Conservation (phyloP, 2,113 vertebrate genomes). For the Pelecanus crispus region DNA sequence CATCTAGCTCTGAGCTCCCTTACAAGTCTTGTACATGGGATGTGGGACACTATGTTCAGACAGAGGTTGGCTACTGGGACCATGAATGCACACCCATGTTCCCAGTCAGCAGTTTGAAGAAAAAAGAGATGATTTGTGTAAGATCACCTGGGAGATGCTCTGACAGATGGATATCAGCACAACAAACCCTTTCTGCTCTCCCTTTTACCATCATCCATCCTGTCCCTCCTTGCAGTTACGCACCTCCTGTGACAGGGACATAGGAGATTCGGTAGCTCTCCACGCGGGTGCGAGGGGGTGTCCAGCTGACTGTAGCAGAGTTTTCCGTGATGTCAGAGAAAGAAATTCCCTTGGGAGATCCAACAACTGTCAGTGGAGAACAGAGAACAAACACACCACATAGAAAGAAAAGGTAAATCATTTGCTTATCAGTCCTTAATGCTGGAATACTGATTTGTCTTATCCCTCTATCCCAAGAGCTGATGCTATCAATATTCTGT, state of each 20-base stretch:
- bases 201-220: background rate
- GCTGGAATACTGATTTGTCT: background rate
- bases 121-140: background rate
- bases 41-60: too few species aligned
- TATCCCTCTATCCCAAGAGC: background rate
- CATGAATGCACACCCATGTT: background rate
- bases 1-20: background rate
- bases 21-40: background rate
- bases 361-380: slow-evolving; percentile 74
- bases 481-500: background rate
- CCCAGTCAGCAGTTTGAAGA: background rate
- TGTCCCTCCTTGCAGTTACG: background rate
- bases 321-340: slow-evolving; percentile 94
- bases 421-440: background rate
- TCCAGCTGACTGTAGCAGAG: slow-evolving; percentile 87
- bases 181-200: background rate
- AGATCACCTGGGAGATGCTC: background rate
- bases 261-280: slow-evolving; percentile 86
- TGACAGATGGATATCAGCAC: background rate
- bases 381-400: background rate
- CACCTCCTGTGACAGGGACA: slow-evolving; percentile 85
- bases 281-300: slow-evolving; percentile 73
- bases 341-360: slow-evolving; percentile 82
- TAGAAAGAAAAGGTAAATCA: background rate
- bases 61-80: background rate